Conservation (phyloP, 2,797 vertebrate species). For the Lithobates sylvaticus region DNA sequence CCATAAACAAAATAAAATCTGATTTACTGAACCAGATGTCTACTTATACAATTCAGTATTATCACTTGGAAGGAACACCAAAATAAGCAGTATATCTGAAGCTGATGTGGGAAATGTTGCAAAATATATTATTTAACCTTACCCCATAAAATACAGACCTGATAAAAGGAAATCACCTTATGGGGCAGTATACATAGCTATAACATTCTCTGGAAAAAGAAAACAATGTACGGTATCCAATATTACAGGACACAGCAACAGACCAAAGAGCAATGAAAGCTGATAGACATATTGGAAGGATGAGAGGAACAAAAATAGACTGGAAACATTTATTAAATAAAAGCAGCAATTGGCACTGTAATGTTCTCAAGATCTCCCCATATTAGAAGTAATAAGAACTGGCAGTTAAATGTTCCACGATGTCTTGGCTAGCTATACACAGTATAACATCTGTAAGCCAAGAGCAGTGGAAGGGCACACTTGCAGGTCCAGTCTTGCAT, state of each 20-base stretch:
- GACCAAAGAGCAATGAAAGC: not conserved
- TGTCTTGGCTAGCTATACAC: slow-evolving; percentile 1
- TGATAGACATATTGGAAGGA: not conserved
- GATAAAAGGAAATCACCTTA: not conserved
- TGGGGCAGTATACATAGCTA: not conserved
- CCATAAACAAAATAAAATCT: not conserved
- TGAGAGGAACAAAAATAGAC: slow-evolving; percentile 1
- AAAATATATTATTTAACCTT: not conserved
- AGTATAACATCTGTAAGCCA: slow-evolving; percentile 3
- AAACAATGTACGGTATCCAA: not conserved
- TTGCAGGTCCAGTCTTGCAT: too few species aligned
- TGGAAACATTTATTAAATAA: not conserved
- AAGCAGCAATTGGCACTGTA: not conserved
- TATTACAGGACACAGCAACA: not conserved
- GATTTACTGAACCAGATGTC: not conserved
- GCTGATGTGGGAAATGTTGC: not conserved
- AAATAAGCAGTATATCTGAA: not conserved
- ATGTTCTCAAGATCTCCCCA: slow-evolving; percentile 16
- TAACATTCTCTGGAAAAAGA: not conserved
- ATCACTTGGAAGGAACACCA: not conserved
- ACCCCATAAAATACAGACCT: not conserved
- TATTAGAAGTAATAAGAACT: slow-evolving; percentile 18
- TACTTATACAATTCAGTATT: not conserved
- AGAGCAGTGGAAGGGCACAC: not conserved
- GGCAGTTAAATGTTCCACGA: slow-evolving; percentile 17